Percentiles rank a stretch among this genome's conserved stretches.
phyloP scores from a whole-genome alignment of 2,888 invertebrate species.

The Papilio demoleus region DNA sequence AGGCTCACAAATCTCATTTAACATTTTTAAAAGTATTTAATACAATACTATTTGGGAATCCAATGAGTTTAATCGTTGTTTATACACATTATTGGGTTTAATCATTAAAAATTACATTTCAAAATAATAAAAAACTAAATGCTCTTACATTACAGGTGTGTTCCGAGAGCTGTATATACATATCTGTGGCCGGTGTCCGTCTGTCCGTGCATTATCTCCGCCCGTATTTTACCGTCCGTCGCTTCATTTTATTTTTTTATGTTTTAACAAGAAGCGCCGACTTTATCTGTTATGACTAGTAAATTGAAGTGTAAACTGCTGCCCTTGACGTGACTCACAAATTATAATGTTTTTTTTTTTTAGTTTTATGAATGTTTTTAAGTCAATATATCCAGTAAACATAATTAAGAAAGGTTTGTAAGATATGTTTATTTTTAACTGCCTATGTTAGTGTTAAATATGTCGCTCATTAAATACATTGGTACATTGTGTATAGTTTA shows the following conservation, averaged over 20 bases:
- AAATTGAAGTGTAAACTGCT: slow-evolving; percentile 43
- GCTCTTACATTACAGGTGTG: slow-evolving; percentile 27
- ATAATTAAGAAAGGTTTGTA: background rate
- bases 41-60: no score
- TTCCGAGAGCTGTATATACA: slow-evolving; percentile 36
- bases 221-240: slow-evolving; percentile 65
- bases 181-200: slow-evolving; percentile 42
- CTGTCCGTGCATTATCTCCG: slow-evolving; percentile 62
- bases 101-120: slow-evolving; percentile 7
- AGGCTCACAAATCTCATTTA: no score
- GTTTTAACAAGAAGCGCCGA: slow-evolving; percentile 50
- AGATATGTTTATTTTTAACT: no score
- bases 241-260: slow-evolving; percentile 58
- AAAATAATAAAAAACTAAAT: slow-evolving; percentile 5
- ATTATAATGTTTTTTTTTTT: slow-evolving; percentile 4
- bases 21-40: no score
- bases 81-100: no score
- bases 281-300: slow-evolving; percentile 43
- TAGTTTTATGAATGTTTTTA: background rate
- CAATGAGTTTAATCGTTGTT: no score
- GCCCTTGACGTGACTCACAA: slow-evolving; percentile 14
- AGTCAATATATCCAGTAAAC: background rate
- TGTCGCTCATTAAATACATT: no score
- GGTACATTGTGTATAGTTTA: no score
- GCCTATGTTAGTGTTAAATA: no score